phyloP scores from a whole-genome alignment of 2,113 vertebrate genomes.

The Leptodactylus fuscus region DNA sequence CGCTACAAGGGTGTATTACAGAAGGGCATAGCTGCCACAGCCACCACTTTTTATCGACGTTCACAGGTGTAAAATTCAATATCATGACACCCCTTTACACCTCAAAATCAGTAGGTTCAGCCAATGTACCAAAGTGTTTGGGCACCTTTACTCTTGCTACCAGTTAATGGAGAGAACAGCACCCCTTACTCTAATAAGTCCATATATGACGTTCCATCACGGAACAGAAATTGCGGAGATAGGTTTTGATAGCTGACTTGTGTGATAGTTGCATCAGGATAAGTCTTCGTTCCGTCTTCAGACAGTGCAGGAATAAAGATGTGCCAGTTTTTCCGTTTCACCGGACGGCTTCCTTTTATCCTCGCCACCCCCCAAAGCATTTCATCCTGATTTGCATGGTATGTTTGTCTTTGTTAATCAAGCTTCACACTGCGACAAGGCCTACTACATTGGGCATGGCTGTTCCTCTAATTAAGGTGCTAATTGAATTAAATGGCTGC shows the following conservation, averaged over 20 bases:
- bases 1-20: no score
- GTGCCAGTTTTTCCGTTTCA: slow-evolving; percentile 71
- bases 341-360: slow-evolving; percentile 76
- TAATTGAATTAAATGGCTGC: slow-evolving; percentile 99
- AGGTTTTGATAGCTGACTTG: background rate
- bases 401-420: slow-evolving; percentile 96
- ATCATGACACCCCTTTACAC: no score
- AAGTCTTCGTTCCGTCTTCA: background rate
- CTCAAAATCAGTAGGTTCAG: no score
- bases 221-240: background rate
- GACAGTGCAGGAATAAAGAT: slow-evolving; percentile 69
- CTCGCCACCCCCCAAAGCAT: slow-evolving; percentile 72
- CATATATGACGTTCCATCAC: no score
- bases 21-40: no score
- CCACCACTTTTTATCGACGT: no score
- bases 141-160: no score
- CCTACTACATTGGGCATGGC: slow-evolving; percentile 86
- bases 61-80: no score
- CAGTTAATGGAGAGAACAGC: no score
- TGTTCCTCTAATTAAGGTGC: slow-evolving; percentile 96
- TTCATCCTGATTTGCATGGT: slow-evolving; percentile 80
- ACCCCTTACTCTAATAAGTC: no score
- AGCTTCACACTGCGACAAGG: slow-evolving; percentile 83
- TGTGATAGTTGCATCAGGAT: background rate
- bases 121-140: no score